Evolutionary conservation across 2,888 invertebrate species (phyloP).

Genomic region (Crepidodera aurea): DNA sequence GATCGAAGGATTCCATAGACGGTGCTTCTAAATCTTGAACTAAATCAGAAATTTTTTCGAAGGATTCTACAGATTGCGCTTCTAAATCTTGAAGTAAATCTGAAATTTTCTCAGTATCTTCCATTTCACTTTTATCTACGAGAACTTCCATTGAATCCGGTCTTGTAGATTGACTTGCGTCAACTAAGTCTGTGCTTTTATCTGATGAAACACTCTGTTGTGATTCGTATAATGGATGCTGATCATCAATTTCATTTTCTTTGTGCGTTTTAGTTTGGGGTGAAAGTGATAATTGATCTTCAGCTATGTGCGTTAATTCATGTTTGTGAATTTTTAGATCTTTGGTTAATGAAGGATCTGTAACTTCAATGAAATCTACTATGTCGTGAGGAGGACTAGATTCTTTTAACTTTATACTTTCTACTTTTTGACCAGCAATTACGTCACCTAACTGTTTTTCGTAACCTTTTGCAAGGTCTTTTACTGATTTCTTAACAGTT

Average conservation of each 20-base stretch:
- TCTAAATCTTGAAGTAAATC: slow-evolving; percentile 61
- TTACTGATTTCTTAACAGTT: slow-evolving; percentile 45
- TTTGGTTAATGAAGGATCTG: slow-evolving; percentile 16
- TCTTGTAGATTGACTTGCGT: slow-evolving; percentile 55
- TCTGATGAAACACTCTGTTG: slow-evolving; percentile 55
- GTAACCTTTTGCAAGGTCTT: slow-evolving; percentile 48
- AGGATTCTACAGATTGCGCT: slow-evolving; percentile 59
- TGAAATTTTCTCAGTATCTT: slow-evolving; percentile 62
- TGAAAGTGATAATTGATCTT: slow-evolving; percentile 45
- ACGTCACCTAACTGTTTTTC: slow-evolving; percentile 47
- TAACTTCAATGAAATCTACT: slow-evolving; percentile 43
- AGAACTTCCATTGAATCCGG: slow-evolving; percentile 64
- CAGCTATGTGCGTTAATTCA: slow-evolving; percentile 39
- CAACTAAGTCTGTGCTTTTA: slow-evolving; percentile 39
- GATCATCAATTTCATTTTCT: slow-evolving; percentile 48
- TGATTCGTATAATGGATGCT: slow-evolving; percentile 51
- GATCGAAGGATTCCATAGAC: slow-evolving; percentile 53
- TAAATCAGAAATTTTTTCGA: slow-evolving; percentile 62
- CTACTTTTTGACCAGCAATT: slow-evolving; percentile 44
- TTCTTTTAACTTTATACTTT: slow-evolving; percentile 20
- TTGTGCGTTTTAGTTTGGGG: slow-evolving; percentile 48
- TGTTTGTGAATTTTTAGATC: slow-evolving; percentile 41
- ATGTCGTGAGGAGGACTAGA: slow-evolving; percentile 39
- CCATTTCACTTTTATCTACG: slow-evolving; percentile 64
- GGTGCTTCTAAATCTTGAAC: slow-evolving; percentile 60